phyloP scores from a whole-genome alignment of 2,797 vertebrate genomes.

The Siniperca scherzeri region DNA sequence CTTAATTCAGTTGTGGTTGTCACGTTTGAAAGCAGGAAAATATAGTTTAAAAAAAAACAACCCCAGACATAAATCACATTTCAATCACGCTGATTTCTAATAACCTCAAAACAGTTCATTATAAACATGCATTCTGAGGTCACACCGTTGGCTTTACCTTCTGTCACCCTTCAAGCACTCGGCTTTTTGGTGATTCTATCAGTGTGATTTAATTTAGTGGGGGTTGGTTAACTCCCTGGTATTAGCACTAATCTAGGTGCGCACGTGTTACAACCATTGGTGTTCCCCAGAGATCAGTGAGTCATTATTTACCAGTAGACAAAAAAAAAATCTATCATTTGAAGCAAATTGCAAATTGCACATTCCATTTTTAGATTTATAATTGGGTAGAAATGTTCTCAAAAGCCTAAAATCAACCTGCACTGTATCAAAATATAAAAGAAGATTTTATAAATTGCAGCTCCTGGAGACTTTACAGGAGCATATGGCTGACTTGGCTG shows the following conservation, averaged over 20 bases:
- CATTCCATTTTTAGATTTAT: neutral
- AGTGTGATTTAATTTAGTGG: conserved; percentile 78
- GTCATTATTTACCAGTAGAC: conserved; percentile 38
- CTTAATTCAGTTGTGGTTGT: neutral
- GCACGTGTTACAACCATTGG: conserved; percentile 75
- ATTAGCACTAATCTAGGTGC: conserved; percentile 81
- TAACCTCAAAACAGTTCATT: too few relatives aligned
- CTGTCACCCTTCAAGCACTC: conserved; percentile 46
- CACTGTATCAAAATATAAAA: neutral
- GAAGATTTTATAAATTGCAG: neutral
- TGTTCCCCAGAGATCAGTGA: conserved; percentile 65
- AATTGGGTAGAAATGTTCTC: neutral
- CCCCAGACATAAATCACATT: neutral
- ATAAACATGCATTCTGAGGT: neutral
- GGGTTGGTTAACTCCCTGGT: conserved; percentile 79
- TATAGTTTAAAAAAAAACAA: too few relatives aligned
- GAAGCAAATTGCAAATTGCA: neutral
- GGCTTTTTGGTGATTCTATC: conserved; percentile 57
- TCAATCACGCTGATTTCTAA: neutral
- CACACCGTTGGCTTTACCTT: conserved; percentile 41
- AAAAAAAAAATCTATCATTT: neutral
- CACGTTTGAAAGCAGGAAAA: neutral
- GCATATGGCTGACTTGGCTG: conserved; percentile 1
- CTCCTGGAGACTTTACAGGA: neutral
- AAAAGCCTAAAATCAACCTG: neutral